These are phyloP conservation scores for Platalea minor DNA, from an alignment of 2,797 vertebrate genomes.

Conservation along the genomic window DNA sequence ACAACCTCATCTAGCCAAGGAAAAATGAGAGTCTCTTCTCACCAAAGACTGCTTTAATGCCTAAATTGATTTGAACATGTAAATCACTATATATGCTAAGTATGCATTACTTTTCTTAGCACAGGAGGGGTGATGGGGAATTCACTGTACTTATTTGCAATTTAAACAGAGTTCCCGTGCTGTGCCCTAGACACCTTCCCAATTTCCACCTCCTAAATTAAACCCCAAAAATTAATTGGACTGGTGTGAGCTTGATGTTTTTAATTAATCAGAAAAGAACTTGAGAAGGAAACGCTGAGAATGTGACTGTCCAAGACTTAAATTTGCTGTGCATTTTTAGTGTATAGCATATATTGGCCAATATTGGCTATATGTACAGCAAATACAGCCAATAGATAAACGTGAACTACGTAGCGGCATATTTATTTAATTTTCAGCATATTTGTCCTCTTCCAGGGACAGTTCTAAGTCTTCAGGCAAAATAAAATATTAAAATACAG, in stretches of 20 bases:
- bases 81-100: neutral
- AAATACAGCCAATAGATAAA: neutral
- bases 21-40: neutral
- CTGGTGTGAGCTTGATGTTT: neutral
- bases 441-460: neutral
- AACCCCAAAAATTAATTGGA: neutral
- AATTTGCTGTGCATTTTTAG: neutral
- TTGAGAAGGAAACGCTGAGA: neutral
- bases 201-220: neutral
- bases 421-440: neutral
- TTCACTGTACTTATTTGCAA: neutral
- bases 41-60: neutral
- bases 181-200: neutral
- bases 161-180: neutral
- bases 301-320: neutral
- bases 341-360: neutral
- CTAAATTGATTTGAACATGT: neutral
- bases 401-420: rapidly evolving
- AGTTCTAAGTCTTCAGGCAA: neutral
- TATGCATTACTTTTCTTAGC: neutral
- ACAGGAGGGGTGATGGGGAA: neutral
- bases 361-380: neutral
- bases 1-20: neutral
- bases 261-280: neutral
- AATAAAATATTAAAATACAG: neutral